Evolutionary conservation across 2,888 invertebrate genomes (phyloP), one percentile per base, ranked within the genome.

Genomic region (Catocala fraxini): DNA sequence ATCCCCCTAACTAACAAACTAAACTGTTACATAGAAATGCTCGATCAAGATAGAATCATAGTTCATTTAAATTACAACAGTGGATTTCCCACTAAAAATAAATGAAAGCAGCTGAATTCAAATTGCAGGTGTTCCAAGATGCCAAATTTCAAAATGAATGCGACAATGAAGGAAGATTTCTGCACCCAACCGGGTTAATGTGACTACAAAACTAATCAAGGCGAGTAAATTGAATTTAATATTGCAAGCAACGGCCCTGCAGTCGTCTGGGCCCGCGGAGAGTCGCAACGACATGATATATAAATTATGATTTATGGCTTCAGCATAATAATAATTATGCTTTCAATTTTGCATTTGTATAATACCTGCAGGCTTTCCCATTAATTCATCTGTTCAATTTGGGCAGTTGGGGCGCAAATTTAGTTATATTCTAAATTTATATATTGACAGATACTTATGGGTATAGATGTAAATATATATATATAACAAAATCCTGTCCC

Each of bases 201-300:
- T 85, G 81, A 72, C 79, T 82, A 79, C 83, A 80, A 84, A 90
- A 88, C 88, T 90, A 91, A 91, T 91, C 89, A 89, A 89, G 86
- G 79, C 83, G 80, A 83, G 85, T 89, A 88, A 91, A 91, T 90
- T 91, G 89, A 89, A 90, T 90, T 89, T 89, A 89, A 91, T 90
- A 89, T 90, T 89, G 88, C 87, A 77, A 86, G 84, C 84, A 83
- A 70, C 81, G 82, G 74, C 63, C 54, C 61, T 52, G 59, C 51
- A 51, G 66, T n/a, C 54, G 51, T 45, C 63, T 66, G 63, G 68
- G 68, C 61, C 73, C 79, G 60, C 68, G 58, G 79, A 70, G 75
- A 70, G 56, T 60, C 56, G 56, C 57, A 55, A 63, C 73, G 75
- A 80, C 76, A 73, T 65, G 71, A 68, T 70, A 63, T 60, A 71